Evolutionary conservation across 2,113 vertebrate genomes (phyloP).

Genomic region (Epinephelus fuscoguttatus): DNA sequence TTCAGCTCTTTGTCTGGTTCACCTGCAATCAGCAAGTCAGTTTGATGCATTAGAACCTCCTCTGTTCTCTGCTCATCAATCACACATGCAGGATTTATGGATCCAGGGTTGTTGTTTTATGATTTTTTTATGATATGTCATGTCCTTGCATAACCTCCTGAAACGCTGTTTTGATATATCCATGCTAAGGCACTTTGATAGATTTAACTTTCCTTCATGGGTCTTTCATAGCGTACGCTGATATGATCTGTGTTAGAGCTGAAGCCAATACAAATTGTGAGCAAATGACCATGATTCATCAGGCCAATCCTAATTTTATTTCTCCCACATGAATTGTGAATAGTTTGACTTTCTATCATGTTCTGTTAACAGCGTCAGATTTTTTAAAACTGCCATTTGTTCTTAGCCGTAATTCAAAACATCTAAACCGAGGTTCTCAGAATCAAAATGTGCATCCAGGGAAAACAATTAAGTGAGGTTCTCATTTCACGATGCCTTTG

Average conservation of each 20-base stretch:
- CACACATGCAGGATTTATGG: slow-evolving; percentile 1
- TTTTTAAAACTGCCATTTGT: slow-evolving; percentile 44
- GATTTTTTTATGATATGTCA: neutral
- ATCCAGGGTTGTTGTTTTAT: neutral
- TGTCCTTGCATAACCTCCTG: slow-evolving; percentile 7
- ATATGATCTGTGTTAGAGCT: neutral
- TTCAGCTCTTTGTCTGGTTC: slow-evolving; percentile 97
- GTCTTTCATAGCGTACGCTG: neutral
- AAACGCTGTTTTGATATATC: slow-evolving; percentile 8
- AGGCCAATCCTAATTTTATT: slow-evolving; percentile 29
- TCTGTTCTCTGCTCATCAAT: slow-evolving; percentile 1
- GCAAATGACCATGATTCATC: slow-evolving; percentile 36
- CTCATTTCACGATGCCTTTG: slow-evolving; percentile 43
- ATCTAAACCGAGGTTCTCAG: slow-evolving; percentile 44
- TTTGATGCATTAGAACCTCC: neutral
- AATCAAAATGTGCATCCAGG: slow-evolving; percentile 33
- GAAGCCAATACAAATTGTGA: slow-evolving; percentile 33
- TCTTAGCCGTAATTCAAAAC: slow-evolving; percentile 56
- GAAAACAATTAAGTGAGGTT: slow-evolving; percentile 54
- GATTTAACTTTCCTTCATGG: slow-evolving; percentile 15
- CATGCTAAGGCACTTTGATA: slow-evolving; percentile 3
- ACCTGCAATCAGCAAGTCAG: slow-evolving; percentile 80
- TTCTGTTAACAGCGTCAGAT: slow-evolving; percentile 10
- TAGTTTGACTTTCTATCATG: slow-evolving; percentile 27
- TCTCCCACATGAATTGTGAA: slow-evolving; percentile 33